Conservation (phyloP, 2,888 invertebrate genomes). For the Hypena proboscidalis region DNA sequence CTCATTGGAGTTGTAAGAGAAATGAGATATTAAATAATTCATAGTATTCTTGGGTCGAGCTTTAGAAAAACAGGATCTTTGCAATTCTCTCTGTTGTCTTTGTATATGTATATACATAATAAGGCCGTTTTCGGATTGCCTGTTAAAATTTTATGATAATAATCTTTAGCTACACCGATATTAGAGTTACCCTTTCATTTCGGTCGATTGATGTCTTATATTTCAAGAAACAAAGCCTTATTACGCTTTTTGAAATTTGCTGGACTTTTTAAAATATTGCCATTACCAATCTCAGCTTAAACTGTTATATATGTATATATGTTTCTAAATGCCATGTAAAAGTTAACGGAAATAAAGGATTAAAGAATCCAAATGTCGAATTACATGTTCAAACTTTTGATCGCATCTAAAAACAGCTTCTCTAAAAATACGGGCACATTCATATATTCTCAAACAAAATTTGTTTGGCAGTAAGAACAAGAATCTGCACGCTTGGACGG, state of each 20-base stretch:
- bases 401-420: no score
- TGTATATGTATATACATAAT: slow-evolving; percentile 23
- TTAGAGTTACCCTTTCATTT: slow-evolving; percentile 23
- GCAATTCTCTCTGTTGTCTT: slow-evolving; percentile 26
- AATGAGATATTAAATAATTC: slow-evolving; percentile 37
- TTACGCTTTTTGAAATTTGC: no score
- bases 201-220: slow-evolving; percentile 1
- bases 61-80: slow-evolving; percentile 21
- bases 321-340: no score
- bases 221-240: no score
- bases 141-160: slow-evolving; percentile 22
- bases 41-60: slow-evolving; percentile 22
- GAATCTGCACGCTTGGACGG: not conserved
- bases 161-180: slow-evolving; percentile 11
- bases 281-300: no score
- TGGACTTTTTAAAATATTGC: no score
- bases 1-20: slow-evolving; percentile 28
- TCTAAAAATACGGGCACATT: no score
- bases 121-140: slow-evolving; percentile 19
- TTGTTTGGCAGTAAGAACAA: not conserved
- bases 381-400: no score
- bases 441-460: no score
- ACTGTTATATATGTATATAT: no score
- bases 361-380: no score
- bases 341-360: no score